Percentiles rank a stretch among this genome's conserved stretches.
These are phyloP conservation scores for Sesia bembeciformis DNA, from an alignment of 2,888 invertebrate genomes.

Conservation along the genomic window DNA sequence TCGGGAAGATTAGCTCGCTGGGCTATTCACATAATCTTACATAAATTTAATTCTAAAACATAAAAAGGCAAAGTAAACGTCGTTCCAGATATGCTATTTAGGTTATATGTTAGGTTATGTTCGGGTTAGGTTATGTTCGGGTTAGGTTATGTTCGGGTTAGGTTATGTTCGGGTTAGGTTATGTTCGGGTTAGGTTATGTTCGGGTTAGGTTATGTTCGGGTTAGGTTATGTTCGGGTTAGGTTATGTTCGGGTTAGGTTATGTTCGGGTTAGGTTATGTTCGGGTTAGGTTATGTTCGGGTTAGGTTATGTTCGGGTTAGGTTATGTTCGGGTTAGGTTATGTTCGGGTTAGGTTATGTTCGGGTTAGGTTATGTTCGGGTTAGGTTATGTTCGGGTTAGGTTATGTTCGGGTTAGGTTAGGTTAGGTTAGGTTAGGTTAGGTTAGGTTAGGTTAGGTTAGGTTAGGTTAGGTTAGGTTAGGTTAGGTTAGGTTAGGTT, in stretches of 20 bases:
- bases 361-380: background rate
- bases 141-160: background rate
- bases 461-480: background rate
- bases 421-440: background rate
- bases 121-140: background rate
- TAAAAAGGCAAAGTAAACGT: too few relatives aligned
- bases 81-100: background rate
- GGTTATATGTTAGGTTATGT: background rate
- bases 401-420: background rate
- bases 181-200: background rate
- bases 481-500: background rate
- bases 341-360: background rate
- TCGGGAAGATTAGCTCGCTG: too few relatives aligned
- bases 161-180: background rate
- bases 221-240: background rate
- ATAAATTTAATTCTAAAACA: too few relatives aligned
- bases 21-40: too few relatives aligned
- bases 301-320: background rate
- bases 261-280: background rate
- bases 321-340: background rate
- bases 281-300: background rate
- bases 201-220: background rate
- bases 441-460: background rate
- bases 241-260: background rate
- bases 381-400: background rate